These are phyloP conservation scores for Cataglyphis hispanica DNA, from an alignment of 1,140 invertebrate species.

Conservation along the genomic window DNA sequence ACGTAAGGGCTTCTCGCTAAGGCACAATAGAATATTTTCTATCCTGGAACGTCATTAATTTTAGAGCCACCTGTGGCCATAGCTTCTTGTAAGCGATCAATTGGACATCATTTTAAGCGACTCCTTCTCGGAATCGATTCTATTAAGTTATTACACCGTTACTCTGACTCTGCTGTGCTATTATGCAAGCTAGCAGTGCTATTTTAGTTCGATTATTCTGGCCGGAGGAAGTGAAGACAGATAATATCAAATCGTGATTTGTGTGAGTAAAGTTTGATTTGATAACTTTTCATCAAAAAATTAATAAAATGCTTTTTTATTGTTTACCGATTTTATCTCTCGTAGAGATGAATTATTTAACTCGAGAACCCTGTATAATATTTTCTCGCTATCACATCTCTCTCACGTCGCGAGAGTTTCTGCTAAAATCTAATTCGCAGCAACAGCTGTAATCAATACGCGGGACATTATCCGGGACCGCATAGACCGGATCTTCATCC, in stretches of 20 bases:
- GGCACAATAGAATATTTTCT: slow-evolving; percentile 26
- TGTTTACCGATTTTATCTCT: too few relatives aligned
- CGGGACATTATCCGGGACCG: neutral
- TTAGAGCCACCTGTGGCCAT: slow-evolving; percentile 47
- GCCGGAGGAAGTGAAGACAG: neutral
- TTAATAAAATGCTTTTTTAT: neutral
- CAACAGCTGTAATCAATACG: neutral
- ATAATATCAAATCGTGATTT: neutral
- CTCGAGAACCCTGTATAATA: neutral
- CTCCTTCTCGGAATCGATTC: slow-evolving; percentile 48
- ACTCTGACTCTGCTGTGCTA: neutral
- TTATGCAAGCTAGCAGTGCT: neutral
- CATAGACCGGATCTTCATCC: neutral
- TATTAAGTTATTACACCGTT: slow-evolving; percentile 45
- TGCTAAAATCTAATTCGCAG: slow-evolving; percentile 10
- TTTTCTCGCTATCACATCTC: neutral
- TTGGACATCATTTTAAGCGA: slow-evolving; percentile 42
- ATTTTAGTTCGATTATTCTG: neutral
- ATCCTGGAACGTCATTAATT: slow-evolving; percentile 43
- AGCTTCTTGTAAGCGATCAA: slow-evolving; percentile 44
- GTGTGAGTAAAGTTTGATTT: neutral
- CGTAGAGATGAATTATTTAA: neutral
- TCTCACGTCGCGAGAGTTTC: neutral
- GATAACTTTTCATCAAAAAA: neutral
- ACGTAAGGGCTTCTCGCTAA: slow-evolving; percentile 21